These are phyloP conservation scores for Aegithalos caudatus DNA, from an alignment of 2,113 vertebrate genomes.

Conservation along the genomic window DNA sequence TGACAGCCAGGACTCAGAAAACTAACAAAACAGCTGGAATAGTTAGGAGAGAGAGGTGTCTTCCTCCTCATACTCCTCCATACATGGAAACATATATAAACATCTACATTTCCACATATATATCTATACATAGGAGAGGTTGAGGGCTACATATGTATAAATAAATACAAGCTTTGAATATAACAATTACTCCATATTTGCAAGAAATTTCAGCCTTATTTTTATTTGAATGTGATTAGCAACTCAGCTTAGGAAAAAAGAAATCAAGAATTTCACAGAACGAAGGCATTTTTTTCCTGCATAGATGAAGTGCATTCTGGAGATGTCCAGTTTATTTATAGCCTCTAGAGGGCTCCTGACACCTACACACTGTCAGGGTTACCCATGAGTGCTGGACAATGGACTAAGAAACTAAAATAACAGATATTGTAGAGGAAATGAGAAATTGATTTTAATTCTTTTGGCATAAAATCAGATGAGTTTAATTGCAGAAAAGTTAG, in stretches of 20 bases:
- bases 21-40: neutral
- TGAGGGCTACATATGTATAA: neutral
- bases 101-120: neutral
- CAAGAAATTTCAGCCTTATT: neutral
- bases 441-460: neutral
- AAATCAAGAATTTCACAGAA: neutral
- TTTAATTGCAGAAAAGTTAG: neutral
- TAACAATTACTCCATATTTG: neutral
- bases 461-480: neutral
- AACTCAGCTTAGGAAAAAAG: neutral
- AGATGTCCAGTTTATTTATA: neutral
- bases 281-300: neutral
- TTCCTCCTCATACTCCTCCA: neutral
- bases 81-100: neutral
- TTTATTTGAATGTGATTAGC: neutral
- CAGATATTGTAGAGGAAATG: neutral
- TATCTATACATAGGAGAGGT: neutral
- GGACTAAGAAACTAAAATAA: neutral
- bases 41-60: neutral
- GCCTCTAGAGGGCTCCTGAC: conserved; percentile 51
- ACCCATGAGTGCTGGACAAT: neutral
- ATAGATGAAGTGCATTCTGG: neutral
- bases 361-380: neutral
- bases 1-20: neutral
- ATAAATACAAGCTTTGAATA: neutral